Evolutionary conservation across 2,888 invertebrate genomes (phyloP).

Genomic region (Cotesia congregata): DNA sequence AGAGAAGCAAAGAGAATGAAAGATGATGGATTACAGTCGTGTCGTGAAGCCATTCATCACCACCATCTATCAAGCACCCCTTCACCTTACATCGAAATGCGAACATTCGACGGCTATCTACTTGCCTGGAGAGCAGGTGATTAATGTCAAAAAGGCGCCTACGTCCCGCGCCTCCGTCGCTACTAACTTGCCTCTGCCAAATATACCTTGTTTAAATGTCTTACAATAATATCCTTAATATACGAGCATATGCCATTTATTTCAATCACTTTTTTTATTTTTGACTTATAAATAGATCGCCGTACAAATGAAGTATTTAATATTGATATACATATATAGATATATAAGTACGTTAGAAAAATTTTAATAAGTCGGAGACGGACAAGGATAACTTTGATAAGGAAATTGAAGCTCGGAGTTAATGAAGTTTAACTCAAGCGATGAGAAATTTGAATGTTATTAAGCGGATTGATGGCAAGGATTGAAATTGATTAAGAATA

Average conservation of each 20-base stretch:
- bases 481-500: neutral
- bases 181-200: conserved; percentile 27
- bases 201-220: conserved; percentile 33
- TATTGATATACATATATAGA: no score
- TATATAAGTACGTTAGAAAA: neutral
- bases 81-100: conserved; percentile 67
- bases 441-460: conserved; percentile 63
- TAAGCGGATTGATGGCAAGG: conserved; percentile 43
- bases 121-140: conserved; percentile 66
- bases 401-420: conserved; percentile 65
- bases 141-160: conserved; percentile 67
- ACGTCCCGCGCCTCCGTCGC: conserved; percentile 55
- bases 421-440: conserved; percentile 57
- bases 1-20: conserved; percentile 32
- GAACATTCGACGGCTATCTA: conserved; percentile 69
- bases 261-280: conserved; percentile 38
- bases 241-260: neutral
- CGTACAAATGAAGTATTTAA: no score
- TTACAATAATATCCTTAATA: conserved; percentile 2
- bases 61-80: conserved; percentile 68
- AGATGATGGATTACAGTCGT: conserved; percentile 68
- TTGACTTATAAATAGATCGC: neutral
- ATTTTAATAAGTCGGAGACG: neutral
- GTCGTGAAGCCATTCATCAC: conserved; percentile 70
- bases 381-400: conserved; percentile 62